Evolutionary conservation across 2,113 vertebrate species (phyloP), one percentile per base, ranked within the genome.

Genomic region (Microtus montanus): DNA sequence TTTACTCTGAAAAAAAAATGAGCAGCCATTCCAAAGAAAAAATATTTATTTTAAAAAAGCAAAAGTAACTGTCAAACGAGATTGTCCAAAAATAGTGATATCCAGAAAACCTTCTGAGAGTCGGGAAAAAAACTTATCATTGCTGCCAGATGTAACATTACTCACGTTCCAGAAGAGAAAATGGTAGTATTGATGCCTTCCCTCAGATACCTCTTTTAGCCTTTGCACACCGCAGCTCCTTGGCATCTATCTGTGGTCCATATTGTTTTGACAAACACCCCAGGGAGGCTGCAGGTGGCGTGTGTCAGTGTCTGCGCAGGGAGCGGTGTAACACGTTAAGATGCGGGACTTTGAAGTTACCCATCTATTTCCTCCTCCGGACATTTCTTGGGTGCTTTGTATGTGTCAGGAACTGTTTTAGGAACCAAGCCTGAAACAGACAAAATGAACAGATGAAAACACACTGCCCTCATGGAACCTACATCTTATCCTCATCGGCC

Each of bases 51-150:
- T 94, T 97, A 75, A 96, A 98, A 94, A 92, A 90, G 82, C 90
- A 96, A 90, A 95, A 95, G 90, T 54, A 94, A 91, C 95, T 96
- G 44, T 97, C 87, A 90, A 96, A 93, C 93, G 96, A 97, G 97
- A 90, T 98, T 95, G 97, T 97, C 95, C 97, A 89, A 92, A 97
- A 97, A 94, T 97, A 97, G 97, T 96, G 97, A 97, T 97, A 91
- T 97, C 83, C 47, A 64, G 71, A 93, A 97, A 96, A 95, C 94
- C 83, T 96, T 97, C 63, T 47, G 75, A 94, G 88, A 95, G 87
- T 95, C 82, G 97, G 94, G 97, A 92, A 97, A 97, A 96, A 97
- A 96, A 89, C 93, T 96, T 66, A 79, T 88, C n/a, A 4, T 95
- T 19, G 47, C 95, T 94, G 97, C 97, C 95, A 96, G 95, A 93